Conservation (phyloP, 1,140 invertebrate species). For the Drosophila trapezifrons region DNA sequence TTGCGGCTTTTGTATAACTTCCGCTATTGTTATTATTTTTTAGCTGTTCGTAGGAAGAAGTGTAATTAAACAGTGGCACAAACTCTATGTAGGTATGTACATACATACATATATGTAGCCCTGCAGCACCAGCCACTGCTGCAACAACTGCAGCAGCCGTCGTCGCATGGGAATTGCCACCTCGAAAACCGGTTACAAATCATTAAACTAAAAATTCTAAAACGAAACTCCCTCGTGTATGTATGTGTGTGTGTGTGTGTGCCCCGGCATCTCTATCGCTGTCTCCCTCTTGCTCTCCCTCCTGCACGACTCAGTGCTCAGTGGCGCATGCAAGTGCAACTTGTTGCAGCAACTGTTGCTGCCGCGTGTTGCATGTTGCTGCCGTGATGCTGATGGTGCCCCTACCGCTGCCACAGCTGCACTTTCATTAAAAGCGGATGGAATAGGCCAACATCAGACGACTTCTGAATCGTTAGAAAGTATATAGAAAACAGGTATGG, state of each 20-base stretch:
- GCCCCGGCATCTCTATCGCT: constrained; percentile 17
- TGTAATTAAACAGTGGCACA: constrained; percentile 72
- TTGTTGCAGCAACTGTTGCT: constrained; percentile 75
- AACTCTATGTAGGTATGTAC: neutral
- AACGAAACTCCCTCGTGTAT: constrained; percentile 33
- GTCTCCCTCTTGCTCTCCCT: constrained; percentile 2
- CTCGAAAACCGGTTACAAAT: constrained; percentile 74
- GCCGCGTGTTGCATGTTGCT: constrained; percentile 33
- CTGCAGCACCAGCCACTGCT: constrained; percentile 38
- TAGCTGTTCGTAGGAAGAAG: constrained; percentile 44
- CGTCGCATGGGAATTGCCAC: constrained; percentile 69
- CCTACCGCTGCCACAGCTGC: constrained; percentile 23
- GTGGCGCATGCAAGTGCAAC: constrained; percentile 67
- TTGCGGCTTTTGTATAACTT: constrained; percentile 78
- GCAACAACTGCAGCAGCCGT: constrained; percentile 35
- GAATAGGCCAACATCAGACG: constrained; percentile 11
- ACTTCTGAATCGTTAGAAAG: constrained; percentile 22
- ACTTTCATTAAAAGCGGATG: constrained; percentile 61
- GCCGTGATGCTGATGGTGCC: constrained; percentile 27
- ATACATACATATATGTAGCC: constrained; percentile 7
- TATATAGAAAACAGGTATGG: constrained; percentile 16
- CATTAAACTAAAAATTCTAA: constrained; percentile 78
- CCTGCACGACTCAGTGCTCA: constrained; percentile 52
- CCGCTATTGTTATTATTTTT: constrained; percentile 70
- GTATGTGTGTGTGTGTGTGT: constrained; percentile 21